phyloP scores from a whole-genome alignment of 2,113 vertebrate genomes.

The human (Homo sapiens) region DNA sequence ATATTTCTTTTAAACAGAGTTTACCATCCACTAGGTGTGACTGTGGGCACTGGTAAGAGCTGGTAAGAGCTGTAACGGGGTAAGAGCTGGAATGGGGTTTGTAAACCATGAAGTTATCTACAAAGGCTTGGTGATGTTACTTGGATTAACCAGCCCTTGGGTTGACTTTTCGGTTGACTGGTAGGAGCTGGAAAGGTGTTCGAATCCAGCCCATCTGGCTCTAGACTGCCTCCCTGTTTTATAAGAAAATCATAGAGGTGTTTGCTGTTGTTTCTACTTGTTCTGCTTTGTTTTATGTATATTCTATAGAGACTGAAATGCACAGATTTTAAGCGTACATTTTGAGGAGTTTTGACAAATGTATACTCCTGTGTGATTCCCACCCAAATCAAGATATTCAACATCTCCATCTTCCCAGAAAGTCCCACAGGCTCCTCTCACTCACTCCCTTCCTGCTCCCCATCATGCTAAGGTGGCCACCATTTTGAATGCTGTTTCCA shows the following conservation, averaged over 20 bases:
- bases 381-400: background rate
- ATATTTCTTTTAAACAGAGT: background rate
- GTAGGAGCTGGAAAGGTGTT: background rate
- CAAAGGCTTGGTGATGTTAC: background rate
- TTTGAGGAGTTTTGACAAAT: background rate
- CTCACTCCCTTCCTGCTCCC: too few relatives aligned
- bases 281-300: background rate
- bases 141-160: background rate
- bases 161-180: background rate
- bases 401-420: background rate
- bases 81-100: background rate
- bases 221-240: background rate
- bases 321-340: background rate
- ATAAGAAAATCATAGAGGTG: background rate
- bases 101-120: background rate
- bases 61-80: too few relatives aligned
- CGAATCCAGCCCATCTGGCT: background rate
- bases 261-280: background rate
- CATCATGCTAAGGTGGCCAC: rapidly evolving
- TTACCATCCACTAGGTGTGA: background rate
- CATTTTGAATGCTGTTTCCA: background rate
- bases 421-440: background rate
- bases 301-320: background rate
- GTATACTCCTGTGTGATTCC: background rate
- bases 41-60: background rate